Base-by-base conservation (phyloP, 2,797 vertebrate species). In the Neosilurus mollespiculum region DNA sequence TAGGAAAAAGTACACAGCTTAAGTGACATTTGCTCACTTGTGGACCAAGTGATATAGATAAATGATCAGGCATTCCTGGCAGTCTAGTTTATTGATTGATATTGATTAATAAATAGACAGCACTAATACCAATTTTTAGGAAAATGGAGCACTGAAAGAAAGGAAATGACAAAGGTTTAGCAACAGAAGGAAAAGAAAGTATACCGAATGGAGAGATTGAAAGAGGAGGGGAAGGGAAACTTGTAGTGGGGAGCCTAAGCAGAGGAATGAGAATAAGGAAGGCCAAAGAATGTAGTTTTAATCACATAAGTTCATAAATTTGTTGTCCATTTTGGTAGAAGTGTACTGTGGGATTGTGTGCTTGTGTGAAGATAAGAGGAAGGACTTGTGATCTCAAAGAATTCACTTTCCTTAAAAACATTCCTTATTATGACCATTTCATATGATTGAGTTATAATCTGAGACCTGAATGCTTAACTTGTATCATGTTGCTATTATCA, bases 61-160 rank as follows among this genome's bases (percentile, higher is more conserved):
- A 20, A 24, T 53, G 53, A 71, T 22, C 14, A 69, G 16, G 22
- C 9, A 20, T 78, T 26, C 22, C 75, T 30, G 59, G 8, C 56
- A 53, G 37, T 62, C 53, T 24, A 65, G 10, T n/a, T 59, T 53
- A 12, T 43, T 61, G 0, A 77, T 43, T 59, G 10, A 59, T 59
- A 51, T 16, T 53, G 43, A 64, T 54, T 26, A 66, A 65, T 78
- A 58, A 76, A 71, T 78, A 71, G 62, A 14, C 24, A 66, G 26
- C 26, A 81, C n/a, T 51, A 76, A 58, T 62, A 54, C n/a, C 2
- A 67, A 43, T 76, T 84, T 89, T 84, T 91, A 85, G 88, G 87
- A 91, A 88, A 90, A 90, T 87, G 87, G 77, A 78, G 84, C 80
- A 51, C 65, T 65, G 80, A 87, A 53, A 83, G 87, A 77, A 30